Percentiles rank a stretch among this genome's conserved stretches.
Evolutionary conservation across 1,140 invertebrate genomes (phyloP).

Genomic region (Trichonephila clavipes): DNA sequence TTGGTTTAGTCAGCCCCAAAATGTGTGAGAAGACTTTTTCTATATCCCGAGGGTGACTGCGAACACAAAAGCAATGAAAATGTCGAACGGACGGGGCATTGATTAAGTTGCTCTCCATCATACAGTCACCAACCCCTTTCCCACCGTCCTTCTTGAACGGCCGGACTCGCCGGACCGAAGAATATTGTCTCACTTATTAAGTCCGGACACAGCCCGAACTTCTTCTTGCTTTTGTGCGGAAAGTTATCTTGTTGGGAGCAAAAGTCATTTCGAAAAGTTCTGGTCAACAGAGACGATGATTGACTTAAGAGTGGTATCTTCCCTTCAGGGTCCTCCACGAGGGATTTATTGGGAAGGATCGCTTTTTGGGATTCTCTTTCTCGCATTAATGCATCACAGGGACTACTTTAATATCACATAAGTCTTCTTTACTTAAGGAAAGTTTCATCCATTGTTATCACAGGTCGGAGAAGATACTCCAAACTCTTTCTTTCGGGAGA

Average conservation of each 20-base stretch:
- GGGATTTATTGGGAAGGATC: not conserved
- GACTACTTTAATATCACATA: conserved; percentile 14
- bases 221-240: conserved; percentile 42
- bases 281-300: conserved; percentile 71
- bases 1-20: conserved; percentile 67
- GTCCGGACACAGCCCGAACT: conserved; percentile 68
- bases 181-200: conserved; percentile 75
- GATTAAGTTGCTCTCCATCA: conserved; percentile 73
- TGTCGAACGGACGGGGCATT: conserved; percentile 45
- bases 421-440: not conserved
- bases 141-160: not conserved
- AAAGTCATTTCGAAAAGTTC: conserved; percentile 71
- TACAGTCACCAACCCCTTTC: conserved; percentile 29
- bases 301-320: conserved; percentile 55
- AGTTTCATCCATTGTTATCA: not conserved
- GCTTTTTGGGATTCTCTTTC: conserved; percentile 37
- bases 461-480: not conserved
- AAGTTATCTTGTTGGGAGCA: conserved; percentile 40
- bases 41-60: not conserved
- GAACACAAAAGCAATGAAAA: conserved; percentile 54
- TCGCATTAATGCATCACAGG: not conserved
- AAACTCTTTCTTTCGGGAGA: not conserved
- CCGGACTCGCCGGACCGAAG: conserved; percentile 42
- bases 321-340: conserved; percentile 10
- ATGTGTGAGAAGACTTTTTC: conserved; percentile 60